These are phyloP conservation scores for Anoplolepis gracilipes DNA, from an alignment of 1,140 invertebrate genomes.

Conservation along the genomic window DNA sequence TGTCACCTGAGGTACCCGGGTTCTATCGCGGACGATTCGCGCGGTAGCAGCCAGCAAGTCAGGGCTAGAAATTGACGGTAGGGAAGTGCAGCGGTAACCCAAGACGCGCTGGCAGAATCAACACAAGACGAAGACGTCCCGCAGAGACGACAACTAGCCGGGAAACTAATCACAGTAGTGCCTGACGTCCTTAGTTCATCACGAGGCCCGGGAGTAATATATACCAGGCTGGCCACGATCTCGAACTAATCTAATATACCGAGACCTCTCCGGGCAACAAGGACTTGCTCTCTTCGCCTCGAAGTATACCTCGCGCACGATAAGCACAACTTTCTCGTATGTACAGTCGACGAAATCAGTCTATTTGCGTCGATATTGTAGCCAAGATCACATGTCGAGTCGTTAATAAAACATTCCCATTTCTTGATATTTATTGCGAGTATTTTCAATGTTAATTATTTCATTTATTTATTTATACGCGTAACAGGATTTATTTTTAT, in stretches of 20 bases:
- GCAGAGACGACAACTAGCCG: slow-evolving; percentile 78
- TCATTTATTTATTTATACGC: not conserved
- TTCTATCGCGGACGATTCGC: slow-evolving; percentile 29
- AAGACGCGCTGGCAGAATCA: slow-evolving; percentile 34
- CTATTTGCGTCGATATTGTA: slow-evolving; percentile 5
- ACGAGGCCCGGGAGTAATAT: slow-evolving; percentile 60
- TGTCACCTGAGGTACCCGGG: slow-evolving; percentile 44
- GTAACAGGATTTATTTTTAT: not conserved
- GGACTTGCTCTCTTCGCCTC: slow-evolving; percentile 48
- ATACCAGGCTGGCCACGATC: slow-evolving; percentile 49
- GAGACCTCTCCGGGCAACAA: slow-evolving; percentile 40
- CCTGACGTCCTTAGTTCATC: slow-evolving; percentile 73
- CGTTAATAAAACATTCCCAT: not conserved
- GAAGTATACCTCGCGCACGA: slow-evolving; percentile 10
- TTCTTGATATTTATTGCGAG: not conserved
- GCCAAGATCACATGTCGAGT: slow-evolving; percentile 1
- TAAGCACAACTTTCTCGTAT: slow-evolving; percentile 35
- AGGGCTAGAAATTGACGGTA: slow-evolving; percentile 17
- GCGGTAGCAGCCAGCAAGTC: slow-evolving; percentile 29
- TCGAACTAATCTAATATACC: slow-evolving; percentile 66
- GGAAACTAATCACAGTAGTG: slow-evolving; percentile 76
- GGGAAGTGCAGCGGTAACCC: slow-evolving; percentile 50
- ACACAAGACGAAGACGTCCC: slow-evolving; percentile 73
- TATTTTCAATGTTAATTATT: not conserved
- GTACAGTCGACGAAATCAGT: slow-evolving; percentile 61